A percentile compares a stretch with the other conserved stretches of the same genome.
These are phyloP conservation scores for Brachyrhaphis roseni DNA, from an alignment of 2,797 vertebrate genomes.

Conservation along the genomic window DNA sequence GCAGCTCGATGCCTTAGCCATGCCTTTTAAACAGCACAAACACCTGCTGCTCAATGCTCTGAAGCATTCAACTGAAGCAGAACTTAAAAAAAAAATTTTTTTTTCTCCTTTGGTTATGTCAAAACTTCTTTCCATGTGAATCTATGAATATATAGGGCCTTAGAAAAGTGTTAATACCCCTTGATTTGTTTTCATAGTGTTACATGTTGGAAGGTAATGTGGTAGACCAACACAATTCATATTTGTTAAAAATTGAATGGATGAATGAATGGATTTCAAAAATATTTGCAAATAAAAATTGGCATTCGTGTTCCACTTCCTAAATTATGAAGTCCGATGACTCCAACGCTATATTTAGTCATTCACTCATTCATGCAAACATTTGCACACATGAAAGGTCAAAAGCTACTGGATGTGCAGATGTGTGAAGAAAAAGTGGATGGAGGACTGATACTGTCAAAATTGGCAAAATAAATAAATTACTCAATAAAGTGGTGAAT, in stretches of 20 bases:
- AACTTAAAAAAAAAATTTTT: conserved; percentile 46
- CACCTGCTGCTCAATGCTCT: conserved; percentile 73
- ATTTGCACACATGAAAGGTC: no score
- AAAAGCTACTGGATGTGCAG: no score
- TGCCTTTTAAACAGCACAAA: conserved; percentile 67
- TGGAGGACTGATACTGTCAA: no score
- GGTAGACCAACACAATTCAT: background rate
- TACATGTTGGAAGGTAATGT: background rate
- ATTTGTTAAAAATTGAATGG: background rate
- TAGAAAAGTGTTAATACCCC: background rate
- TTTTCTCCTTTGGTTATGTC: conserved; percentile 7
- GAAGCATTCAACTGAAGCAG: conserved; percentile 53
- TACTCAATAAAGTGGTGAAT: no score
- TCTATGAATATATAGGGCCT: background rate
- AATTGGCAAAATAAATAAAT: no score
- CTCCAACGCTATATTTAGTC: no score
- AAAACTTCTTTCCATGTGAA: conserved; percentile 34
- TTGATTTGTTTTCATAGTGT: background rate
- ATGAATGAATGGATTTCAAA: background rate
- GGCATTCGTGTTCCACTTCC: background rate
- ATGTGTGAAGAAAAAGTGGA: no score
- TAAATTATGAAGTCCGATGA: no score
- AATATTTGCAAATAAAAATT: background rate
- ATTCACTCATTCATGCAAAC: no score
- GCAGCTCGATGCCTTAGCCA: conserved; percentile 70